phyloP scores from a whole-genome alignment of 2,797 vertebrate genomes.

The Tokudaia muenninki region DNA sequence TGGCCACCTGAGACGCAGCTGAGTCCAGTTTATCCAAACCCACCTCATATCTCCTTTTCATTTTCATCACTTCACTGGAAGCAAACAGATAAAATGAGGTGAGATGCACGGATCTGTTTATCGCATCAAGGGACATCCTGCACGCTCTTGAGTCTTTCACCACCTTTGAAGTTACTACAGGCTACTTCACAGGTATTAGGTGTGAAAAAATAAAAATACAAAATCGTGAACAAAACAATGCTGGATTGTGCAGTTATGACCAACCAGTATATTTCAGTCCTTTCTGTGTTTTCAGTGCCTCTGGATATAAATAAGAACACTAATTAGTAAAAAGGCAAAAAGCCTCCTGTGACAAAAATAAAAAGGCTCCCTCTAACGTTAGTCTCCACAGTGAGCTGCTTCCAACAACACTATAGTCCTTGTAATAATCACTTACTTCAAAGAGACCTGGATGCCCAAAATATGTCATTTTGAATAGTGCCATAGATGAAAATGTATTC shows the following conservation, averaged over 20 bases:
- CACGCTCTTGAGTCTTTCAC: background rate
- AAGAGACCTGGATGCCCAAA: slow-evolving; percentile 6
- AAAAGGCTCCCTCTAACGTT: background rate
- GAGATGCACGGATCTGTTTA: background rate
- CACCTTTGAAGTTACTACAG: slow-evolving; percentile 11
- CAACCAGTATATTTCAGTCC: background rate
- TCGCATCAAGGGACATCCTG: background rate
- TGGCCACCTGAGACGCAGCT: slow-evolving; percentile 92
- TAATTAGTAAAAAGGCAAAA: background rate
- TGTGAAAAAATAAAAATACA: slow-evolving; percentile 34
- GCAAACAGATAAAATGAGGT: background rate
- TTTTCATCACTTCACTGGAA: slow-evolving; percentile 92
- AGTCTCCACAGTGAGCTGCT: background rate
- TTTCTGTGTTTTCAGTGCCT: background rate
- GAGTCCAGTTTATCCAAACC: slow-evolving; percentile 95
- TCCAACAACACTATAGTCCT: background rate
- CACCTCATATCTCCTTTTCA: slow-evolving; percentile 93
- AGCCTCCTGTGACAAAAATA: background rate
- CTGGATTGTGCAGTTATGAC: background rate
- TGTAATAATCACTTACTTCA: slow-evolving; percentile 30
- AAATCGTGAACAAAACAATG: background rate
- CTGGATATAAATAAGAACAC: background rate
- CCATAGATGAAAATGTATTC: background rate
- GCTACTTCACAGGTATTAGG: background rate
- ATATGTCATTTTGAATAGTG: slow-evolving; percentile 16